These are phyloP conservation scores for Tetheella fluctuosa DNA, from an alignment of 2,888 invertebrate genomes.

Conservation along the genomic window DNA sequence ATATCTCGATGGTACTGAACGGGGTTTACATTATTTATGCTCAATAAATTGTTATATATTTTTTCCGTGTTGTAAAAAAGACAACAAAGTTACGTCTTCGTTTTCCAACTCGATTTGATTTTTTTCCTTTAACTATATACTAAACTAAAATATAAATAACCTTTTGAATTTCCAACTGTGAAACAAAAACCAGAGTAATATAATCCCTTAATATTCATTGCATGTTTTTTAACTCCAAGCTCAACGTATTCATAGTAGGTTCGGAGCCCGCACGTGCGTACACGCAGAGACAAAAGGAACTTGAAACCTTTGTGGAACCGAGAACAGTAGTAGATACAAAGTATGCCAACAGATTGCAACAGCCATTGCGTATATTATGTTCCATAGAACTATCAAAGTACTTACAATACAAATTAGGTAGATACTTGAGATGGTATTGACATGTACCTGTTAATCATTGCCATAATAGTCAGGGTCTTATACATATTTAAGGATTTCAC, in stretches of 20 bases:
- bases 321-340: slow-evolving; percentile 10
- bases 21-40: too few relatives aligned
- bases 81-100: too few relatives aligned
- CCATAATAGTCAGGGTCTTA: slow-evolving; percentile 6
- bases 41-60: too few relatives aligned
- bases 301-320: slow-evolving; percentile 41
- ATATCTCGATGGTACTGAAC: too few relatives aligned
- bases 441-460: slow-evolving; percentile 8
- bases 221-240: not conserved
- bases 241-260: slow-evolving; percentile 12
- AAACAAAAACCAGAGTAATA: not conserved
- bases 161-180: not conserved
- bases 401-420: not conserved
- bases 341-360: slow-evolving; percentile 12
- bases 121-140: too few relatives aligned
- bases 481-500: not conserved
- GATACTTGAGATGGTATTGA: not conserved
- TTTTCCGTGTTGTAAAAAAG: too few relatives aligned
- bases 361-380: not conserved
- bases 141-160: not conserved
- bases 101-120: not conserved
- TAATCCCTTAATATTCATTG: not conserved
- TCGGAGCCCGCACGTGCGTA: slow-evolving; percentile 48
- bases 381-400: not conserved
- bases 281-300: slow-evolving; percentile 51